These are phyloP conservation scores for Phaedon cochleariae DNA, from an alignment of 2,888 invertebrate genomes.

Conservation along the genomic window DNA sequence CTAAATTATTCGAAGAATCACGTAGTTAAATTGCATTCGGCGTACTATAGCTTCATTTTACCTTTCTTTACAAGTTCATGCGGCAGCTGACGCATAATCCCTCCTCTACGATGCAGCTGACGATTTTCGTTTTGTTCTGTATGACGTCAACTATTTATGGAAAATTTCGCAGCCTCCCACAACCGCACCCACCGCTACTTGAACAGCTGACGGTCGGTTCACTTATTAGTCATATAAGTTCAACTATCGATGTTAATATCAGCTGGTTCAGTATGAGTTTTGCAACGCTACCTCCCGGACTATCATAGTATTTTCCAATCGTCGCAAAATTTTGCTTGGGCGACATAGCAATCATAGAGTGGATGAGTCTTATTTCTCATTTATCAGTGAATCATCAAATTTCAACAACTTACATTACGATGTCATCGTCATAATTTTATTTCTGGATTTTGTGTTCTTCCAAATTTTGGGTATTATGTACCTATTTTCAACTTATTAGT, in stretches of 20 bases:
- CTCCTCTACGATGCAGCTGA: slow-evolving; percentile 17
- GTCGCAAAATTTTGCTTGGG: too few species aligned
- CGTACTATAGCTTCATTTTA: slow-evolving; percentile 12
- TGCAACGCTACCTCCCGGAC: slow-evolving; percentile 22
- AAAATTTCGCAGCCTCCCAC: slow-evolving; percentile 4
- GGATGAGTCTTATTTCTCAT: too few species aligned
- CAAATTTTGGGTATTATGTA: too few species aligned
- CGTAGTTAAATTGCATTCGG: slow-evolving; percentile 12
- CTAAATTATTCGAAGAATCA: slow-evolving; percentile 6
- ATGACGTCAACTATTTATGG: slow-evolving; percentile 8
- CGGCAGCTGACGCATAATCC: slow-evolving; percentile 16
- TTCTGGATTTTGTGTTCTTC: too few species aligned
- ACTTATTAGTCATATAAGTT: slow-evolving; percentile 21
- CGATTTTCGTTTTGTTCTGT: slow-evolving; percentile 3
- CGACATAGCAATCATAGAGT: too few species aligned
- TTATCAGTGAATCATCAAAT: too few species aligned
- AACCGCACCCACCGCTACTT: slow-evolving; percentile 2
- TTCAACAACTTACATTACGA: too few species aligned
- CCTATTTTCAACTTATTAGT: too few species aligned
- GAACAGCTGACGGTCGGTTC: slow-evolving; percentile 19
- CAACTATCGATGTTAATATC: slow-evolving; percentile 18
- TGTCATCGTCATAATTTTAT: too few species aligned
- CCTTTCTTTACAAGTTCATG: slow-evolving; percentile 15
- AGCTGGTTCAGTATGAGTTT: slow-evolving; percentile 18
- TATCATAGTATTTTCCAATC: too few species aligned